Evolutionary conservation across 2,113 vertebrate species (phyloP).

Genomic region (Saguinus imperator): DNA sequence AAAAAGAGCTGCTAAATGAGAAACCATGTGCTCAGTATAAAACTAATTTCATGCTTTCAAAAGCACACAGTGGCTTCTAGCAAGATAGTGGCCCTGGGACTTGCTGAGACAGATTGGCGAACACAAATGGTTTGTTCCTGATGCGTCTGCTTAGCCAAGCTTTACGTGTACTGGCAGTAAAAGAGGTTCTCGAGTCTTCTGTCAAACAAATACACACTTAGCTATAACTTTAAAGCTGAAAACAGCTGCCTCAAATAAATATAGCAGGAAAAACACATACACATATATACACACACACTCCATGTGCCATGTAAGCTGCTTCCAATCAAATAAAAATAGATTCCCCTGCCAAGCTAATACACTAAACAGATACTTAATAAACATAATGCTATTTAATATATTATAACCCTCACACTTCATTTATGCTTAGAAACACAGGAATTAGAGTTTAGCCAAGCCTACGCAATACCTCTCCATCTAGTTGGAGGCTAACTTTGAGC

Average conservation of each 20-base stretch:
- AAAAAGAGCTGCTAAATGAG: constrained; percentile 88
- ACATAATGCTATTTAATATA: constrained; percentile 55
- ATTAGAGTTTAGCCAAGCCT: constrained; percentile 38
- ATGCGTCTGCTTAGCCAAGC: constrained; percentile 85
- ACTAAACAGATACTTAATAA: constrained; percentile 71
- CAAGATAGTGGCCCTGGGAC: constrained; percentile 89
- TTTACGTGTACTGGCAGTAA: constrained; percentile 85
- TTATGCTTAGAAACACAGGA: constrained; percentile 43
- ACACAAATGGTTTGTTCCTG: constrained; percentile 85
- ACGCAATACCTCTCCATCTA: constrained; percentile 42
- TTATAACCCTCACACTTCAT: constrained; percentile 28
- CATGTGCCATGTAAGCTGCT: constrained; percentile 79
- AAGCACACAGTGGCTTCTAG: constrained; percentile 89
- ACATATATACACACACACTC: background rate
- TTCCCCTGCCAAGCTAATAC: constrained; percentile 64
- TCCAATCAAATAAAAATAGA: constrained; percentile 72
- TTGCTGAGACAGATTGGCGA: constrained; percentile 87
- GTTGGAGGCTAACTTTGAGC: constrained; percentile 76
- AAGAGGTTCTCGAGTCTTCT: constrained; percentile 85
- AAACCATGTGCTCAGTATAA: constrained; percentile 89
- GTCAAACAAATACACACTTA: constrained; percentile 84
- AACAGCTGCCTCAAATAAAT: constrained; percentile 84
- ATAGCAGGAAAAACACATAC: constrained; percentile 75
- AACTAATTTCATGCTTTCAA: constrained; percentile 94
- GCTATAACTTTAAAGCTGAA: constrained; percentile 82